These are phyloP conservation scores for Sebastes hubbsi DNA, from an alignment of 2,797 vertebrate species.

Conservation along the genomic window DNA sequence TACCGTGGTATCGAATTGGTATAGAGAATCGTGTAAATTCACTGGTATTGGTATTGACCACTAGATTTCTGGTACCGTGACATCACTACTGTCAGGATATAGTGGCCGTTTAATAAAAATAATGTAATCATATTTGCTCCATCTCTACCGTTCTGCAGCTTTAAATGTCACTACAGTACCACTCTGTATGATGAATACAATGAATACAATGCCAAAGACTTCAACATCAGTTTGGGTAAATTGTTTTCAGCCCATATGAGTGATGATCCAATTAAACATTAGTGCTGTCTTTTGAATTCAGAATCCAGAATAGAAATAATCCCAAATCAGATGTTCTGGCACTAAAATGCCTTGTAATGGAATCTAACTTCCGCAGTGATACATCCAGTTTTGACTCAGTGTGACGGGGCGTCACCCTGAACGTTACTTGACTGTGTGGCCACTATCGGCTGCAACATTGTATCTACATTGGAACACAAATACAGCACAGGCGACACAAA, in stretches of 20 bases:
- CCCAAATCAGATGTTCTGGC: slow-evolving; percentile 20
- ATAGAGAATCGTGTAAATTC: too few species aligned
- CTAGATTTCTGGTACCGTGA: too few species aligned
- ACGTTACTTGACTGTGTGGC: slow-evolving; percentile 49
- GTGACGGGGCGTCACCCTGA: slow-evolving; percentile 85
- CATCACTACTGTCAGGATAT: too few species aligned
- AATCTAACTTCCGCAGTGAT: slow-evolving; percentile 85
- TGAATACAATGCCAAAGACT: neutral
- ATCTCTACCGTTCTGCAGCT: too few species aligned
- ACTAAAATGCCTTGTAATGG: slow-evolving; percentile 58
- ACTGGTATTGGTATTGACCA: too few species aligned
- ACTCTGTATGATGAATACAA: neutral
- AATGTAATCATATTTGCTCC: too few species aligned
- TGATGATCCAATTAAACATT: neutral
- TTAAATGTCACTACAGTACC: neutral
- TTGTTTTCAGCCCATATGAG: neutral
- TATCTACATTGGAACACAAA: neutral
- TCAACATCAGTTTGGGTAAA: neutral
- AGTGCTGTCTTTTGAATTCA: neutral
- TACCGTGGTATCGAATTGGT: too few species aligned
- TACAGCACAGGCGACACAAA: neutral
- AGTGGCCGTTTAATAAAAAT: too few species aligned
- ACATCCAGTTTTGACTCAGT: slow-evolving; percentile 64
- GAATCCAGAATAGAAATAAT: neutral
- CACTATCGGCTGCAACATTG: slow-evolving; percentile 33